Base-by-base conservation (phyloP, 2,113 vertebrate species). In the Pollimyrus isidori region DNA sequence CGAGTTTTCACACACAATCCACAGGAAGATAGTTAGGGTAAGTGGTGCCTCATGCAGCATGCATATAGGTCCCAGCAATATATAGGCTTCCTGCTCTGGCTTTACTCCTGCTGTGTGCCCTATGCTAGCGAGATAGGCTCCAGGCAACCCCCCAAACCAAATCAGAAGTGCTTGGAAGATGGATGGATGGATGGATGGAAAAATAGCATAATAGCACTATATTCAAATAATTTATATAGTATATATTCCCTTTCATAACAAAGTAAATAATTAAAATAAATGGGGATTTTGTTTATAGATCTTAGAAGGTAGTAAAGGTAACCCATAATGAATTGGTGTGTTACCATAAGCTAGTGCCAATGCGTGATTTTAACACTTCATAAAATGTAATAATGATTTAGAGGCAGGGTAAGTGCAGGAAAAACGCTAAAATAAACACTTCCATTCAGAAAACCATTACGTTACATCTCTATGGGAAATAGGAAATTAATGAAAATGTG, bases 361-460 rank as follows among this genome's bases (percentile, higher is more conserved):
- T 92, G 92, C 94, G 93, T 94, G 93, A 94, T 94, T 95, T 94
- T 94, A 95, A 95, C 95, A 96, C 95, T 95, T 96, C 95, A 96
- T 95, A 95, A 96, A 95, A 90, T 92, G 87, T 82, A 87, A 62
- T 87, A 93, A 92, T 91, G 92, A 92, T 90, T 89, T 90, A 87
- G 87, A 35, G 35, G 21, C 11, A 13, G 53, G 19, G 56, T 89
- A 86, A 82, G 89, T 84, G 89, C 23, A 89, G 88, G 73, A 91
- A 88, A 91, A 80, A 88, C 9, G 88, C 86, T 91, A 85, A 93
- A 91, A 92, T 92, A 92, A 92, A 92, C 89, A 91, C 42, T n/a
- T 21, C 83, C 76, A 89, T 91, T 90, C 88, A 88, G n/a, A 35
- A 65, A 62, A 42, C 30, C 26, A 53, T 65, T 87, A 87, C 19